Evolutionary conservation across 2,888 invertebrate genomes (phyloP).

Genomic region (Melinopterus prodromus): DNA sequence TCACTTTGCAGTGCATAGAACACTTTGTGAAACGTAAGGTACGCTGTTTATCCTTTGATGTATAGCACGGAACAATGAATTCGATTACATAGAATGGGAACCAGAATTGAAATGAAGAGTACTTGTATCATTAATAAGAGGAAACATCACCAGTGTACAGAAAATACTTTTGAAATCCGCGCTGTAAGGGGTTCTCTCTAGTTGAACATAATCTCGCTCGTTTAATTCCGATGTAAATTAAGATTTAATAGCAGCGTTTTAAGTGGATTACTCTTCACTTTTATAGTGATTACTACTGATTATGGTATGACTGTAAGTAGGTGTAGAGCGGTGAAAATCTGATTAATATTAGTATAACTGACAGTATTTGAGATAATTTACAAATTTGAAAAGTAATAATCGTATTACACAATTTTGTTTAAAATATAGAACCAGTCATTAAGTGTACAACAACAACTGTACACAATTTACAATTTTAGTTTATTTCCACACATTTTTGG

Average conservation of each 20-base stretch:
- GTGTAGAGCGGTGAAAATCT: too few species aligned
- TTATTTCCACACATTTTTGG: too few species aligned
- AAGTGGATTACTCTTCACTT: not conserved
- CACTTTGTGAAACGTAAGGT: not conserved
- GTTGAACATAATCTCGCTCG: not conserved
- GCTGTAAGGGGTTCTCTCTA: not conserved
- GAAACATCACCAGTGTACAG: not conserved
- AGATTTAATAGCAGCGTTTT: not conserved
- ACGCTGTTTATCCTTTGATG: not conserved
- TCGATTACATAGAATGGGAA: not conserved
- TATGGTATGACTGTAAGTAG: too few species aligned
- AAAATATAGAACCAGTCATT: too few species aligned
- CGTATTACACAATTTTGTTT: too few species aligned
- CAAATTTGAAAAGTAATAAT: too few species aligned
- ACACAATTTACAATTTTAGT: too few species aligned
- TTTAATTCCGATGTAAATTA: not conserved
- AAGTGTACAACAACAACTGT: too few species aligned
- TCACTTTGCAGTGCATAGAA: not conserved
- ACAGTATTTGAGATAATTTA: too few species aligned
- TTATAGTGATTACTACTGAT: too few species aligned
- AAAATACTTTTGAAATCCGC: not conserved
- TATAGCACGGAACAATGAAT: not conserved
- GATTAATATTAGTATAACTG: too few species aligned
- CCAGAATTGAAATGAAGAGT: not conserved
- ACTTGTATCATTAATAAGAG: not conserved